phyloP scores from a whole-genome alignment of 1,140 invertebrate genomes.

The Dolichoris vasculosae region DNA sequence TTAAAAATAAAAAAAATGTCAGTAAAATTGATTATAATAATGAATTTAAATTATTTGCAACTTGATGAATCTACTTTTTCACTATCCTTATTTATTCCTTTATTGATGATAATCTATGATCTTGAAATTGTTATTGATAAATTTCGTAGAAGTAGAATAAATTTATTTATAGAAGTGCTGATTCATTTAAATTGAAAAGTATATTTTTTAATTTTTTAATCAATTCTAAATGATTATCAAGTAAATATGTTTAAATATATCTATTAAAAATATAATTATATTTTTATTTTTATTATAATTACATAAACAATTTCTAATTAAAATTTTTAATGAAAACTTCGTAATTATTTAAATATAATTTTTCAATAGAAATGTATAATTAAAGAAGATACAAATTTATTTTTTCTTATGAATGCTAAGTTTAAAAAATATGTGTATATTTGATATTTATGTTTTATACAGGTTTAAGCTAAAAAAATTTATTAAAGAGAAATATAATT shows the following conservation, averaged over 20 bases:
- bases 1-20: conserved; percentile 60
- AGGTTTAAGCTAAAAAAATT: no score
- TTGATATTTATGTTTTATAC: no score
- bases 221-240: conserved; percentile 9
- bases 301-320: background rate
- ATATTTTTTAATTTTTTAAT: background rate
- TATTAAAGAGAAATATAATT: no score
- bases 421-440: no score
- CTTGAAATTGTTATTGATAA: conserved; percentile 1
- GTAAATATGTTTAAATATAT: background rate
- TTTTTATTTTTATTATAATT: conserved; percentile 43
- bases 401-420: no score
- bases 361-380: no score
- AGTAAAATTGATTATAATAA: conserved; percentile 60
- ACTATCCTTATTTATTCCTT: conserved; percentile 46
- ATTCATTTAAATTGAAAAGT: conserved; percentile 18
- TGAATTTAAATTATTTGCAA: conserved; percentile 56
- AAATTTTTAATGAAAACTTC: conserved; percentile 2
- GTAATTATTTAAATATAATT: background rate
- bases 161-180: background rate
- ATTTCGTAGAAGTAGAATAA: conserved; percentile 1
- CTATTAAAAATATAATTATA: conserved; percentile 15
- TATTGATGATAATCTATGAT: background rate
- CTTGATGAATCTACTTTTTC: conserved; percentile 43
- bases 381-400: no score